These are phyloP conservation scores for Cataglyphis rosenhaueri DNA, from an alignment of 2,888 invertebrate genomes.

Conservation along the genomic window DNA sequence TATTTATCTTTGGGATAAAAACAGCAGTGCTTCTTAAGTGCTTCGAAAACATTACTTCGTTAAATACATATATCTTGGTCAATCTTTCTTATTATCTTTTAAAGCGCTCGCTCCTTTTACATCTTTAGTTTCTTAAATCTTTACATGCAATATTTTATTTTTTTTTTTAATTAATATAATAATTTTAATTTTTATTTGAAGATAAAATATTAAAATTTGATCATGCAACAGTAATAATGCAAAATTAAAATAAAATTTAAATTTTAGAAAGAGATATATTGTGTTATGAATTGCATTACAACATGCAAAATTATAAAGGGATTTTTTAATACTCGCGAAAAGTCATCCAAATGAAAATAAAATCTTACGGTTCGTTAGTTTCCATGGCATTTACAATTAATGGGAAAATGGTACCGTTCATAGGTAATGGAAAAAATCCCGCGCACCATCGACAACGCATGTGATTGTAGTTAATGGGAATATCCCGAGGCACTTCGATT, in stretches of 20 bases:
- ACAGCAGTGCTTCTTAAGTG: background rate
- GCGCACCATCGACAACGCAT: constrained; percentile 28
- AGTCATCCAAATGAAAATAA: constrained; percentile 22
- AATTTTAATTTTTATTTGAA: background rate
- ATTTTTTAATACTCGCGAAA: constrained; percentile 16
- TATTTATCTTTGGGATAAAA: background rate
- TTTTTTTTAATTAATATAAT: background rate
- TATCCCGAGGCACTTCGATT: constrained; percentile 59
- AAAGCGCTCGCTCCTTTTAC: background rate
- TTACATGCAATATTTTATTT: background rate
- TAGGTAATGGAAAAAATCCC: constrained; percentile 58
- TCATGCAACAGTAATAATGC: background rate
- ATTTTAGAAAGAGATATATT: background rate
- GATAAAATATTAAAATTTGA: background rate
- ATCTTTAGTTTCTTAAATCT: background rate
- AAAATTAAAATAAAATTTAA: background rate
- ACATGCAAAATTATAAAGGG: background rate
- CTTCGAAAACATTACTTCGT: background rate
- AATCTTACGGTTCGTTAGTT: constrained; percentile 17
- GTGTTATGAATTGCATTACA: background rate
- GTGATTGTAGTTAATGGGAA: constrained; percentile 66
- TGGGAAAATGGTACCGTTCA: constrained; percentile 62
- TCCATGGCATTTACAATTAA: constrained; percentile 56
- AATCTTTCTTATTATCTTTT: background rate
- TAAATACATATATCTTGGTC: background rate